Percentiles rank a stretch among this genome's conserved stretches.
Conservation (phyloP, 2,888 invertebrate genomes). For the Hermodice carunculata region DNA sequence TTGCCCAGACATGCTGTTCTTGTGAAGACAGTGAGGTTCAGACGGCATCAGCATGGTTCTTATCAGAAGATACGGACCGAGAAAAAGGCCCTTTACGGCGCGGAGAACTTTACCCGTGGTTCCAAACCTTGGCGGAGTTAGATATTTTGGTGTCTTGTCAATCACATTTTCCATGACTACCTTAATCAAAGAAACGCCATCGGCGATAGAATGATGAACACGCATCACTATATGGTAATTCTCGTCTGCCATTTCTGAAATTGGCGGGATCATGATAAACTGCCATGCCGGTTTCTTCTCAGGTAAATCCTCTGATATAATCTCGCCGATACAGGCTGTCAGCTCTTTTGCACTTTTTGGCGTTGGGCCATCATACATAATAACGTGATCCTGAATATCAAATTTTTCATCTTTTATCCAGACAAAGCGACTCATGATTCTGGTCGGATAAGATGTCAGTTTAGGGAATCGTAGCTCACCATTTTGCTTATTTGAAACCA, state of each 20-base stretch:
- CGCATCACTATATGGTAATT: conserved; percentile 1
- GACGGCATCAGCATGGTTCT: conserved; percentile 19
- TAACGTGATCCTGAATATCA: conserved; percentile 33
- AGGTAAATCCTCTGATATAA: conserved; percentile 21
- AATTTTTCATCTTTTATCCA: conserved; percentile 35
- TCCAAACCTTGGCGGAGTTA: conserved; percentile 17
- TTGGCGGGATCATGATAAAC: conserved; percentile 18
- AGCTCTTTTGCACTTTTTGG: conserved; percentile 11
- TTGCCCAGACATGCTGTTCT: background rate
- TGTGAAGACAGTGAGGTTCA: conserved; percentile 28
- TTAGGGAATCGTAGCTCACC: conserved; percentile 22
- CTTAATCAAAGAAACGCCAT: conserved; percentile 35
- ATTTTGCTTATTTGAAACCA: conserved; percentile 21
- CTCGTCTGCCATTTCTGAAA: background rate
- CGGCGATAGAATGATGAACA: conserved; percentile 30
- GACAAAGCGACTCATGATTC: conserved; percentile 33
- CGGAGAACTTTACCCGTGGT: conserved; percentile 8
- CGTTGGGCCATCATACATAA: conserved; percentile 2
- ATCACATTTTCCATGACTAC: conserved; percentile 28
- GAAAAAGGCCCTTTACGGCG: conserved; percentile 19
- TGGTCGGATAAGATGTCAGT: conserved; percentile 20
- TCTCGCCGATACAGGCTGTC: conserved; percentile 25
- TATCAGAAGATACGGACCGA: conserved; percentile 27
- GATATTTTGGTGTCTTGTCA: conserved; percentile 19
- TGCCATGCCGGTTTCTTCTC: conserved; percentile 28